These are phyloP conservation scores for Pollicipes pollicipes DNA, from an alignment of 1,140 invertebrate species.

Conservation along the genomic window DNA sequence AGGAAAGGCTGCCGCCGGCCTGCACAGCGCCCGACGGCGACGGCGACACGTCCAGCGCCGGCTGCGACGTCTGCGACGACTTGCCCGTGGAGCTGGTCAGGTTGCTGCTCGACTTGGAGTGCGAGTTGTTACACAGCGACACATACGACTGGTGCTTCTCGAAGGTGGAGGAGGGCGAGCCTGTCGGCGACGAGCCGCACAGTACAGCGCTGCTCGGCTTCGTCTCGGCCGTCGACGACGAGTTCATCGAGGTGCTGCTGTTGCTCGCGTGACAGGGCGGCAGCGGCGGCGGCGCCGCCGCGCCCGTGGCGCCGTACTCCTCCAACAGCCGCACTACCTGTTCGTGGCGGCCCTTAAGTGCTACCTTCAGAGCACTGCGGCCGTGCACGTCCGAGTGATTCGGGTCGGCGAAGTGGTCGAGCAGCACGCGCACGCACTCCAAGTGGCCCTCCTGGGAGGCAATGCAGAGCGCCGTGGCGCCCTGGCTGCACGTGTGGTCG, in stretches of 20 bases:
- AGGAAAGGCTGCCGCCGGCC: slow-evolving; percentile 29
- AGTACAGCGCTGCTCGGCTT: slow-evolving; percentile 45
- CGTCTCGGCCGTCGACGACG: slow-evolving; percentile 43
- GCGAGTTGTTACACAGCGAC: slow-evolving; percentile 48
- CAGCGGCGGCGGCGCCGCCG: slow-evolving; percentile 9
- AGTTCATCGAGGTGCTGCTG: slow-evolving; percentile 40
- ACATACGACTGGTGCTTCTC: slow-evolving; percentile 48
- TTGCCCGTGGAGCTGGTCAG: slow-evolving; percentile 42
- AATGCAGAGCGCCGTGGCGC: slow-evolving; percentile 66
- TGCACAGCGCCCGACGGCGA: slow-evolving; percentile 19
- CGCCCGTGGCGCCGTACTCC: slow-evolving; percentile 14
- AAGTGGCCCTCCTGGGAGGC: slow-evolving; percentile 66
- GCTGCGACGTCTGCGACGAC: slow-evolving; percentile 37
- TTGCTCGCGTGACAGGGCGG: slow-evolving; percentile 23
- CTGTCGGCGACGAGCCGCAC: slow-evolving; percentile 24
- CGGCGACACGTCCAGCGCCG: slow-evolving; percentile 12
- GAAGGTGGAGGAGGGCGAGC: slow-evolving; percentile 45
- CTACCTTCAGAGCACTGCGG: slow-evolving; percentile 53
- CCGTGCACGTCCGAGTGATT: slow-evolving; percentile 79
- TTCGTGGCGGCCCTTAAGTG: slow-evolving; percentile 54
- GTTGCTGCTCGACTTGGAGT: slow-evolving; percentile 51
- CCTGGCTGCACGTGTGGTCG: slow-evolving; percentile 74
- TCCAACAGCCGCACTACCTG: slow-evolving; percentile 46
- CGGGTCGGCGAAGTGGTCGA: slow-evolving; percentile 79
- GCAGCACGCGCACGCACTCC: slow-evolving; percentile 63